Base-by-base conservation (phyloP, 2,797 vertebrate genomes). In the Rallus crepitans region DNA sequence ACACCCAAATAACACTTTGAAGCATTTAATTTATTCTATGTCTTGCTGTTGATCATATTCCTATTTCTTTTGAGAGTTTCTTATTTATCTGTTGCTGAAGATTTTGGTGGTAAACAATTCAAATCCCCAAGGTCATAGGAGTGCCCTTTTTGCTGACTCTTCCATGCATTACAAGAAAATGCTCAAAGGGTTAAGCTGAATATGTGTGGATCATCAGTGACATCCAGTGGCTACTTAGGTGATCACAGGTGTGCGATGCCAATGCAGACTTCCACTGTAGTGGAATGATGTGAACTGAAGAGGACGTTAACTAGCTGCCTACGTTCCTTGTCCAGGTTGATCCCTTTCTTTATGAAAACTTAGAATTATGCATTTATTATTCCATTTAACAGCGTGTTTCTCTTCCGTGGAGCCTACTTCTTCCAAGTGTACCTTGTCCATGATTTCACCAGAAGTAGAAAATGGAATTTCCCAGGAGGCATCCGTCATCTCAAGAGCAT, bases 151-250 rank as follows among this genome's bases (percentile, higher is more conserved):
- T 57, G 30, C 66, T 57, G 73, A 55, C 40, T 83, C 52, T 52
- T 69, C 57, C 65, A 35, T 9, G 45, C 55, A 4, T 21, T n/a
- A 6, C 30, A 35, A 30, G 55, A 33, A 37, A 73, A 61, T 7
- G 19, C 39, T 47, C 16, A 83, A 94, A 96, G 89, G 80, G 93
- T 93, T 96, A 96, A 95, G 71, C 40, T 57, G 40, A 56, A 17
- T 63, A 90, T 96, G 30, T 92, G 63, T 69, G 92, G 96, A 95
- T 93, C 96, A 37, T 94, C 61, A 97, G 86, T 96, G 97, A 97
- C 96, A 97, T 93, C 97, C 96, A 96, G 96, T 78, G 96, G 96
- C 40, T 90, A 17, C 11, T 85, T 12, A 11, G 71, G 82, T 64
- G 92, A 93, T 93, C 63, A 93, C 96, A 97, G 81, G 85, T 94